phyloP scores from a whole-genome alignment of 2,113 vertebrate genomes.

The Gopherus evgoodei region DNA sequence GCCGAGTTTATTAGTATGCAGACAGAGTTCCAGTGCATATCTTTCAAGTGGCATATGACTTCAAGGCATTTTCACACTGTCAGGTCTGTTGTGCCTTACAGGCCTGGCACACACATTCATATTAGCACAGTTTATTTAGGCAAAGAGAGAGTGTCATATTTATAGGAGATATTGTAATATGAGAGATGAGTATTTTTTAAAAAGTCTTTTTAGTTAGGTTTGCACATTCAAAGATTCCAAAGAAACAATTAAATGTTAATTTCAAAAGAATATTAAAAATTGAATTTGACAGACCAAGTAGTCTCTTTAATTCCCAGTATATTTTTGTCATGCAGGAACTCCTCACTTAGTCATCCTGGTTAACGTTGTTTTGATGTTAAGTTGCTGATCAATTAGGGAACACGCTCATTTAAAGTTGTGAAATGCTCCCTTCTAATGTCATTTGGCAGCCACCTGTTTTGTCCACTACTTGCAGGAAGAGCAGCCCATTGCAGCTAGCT shows the following conservation, averaged over 20 bases:
- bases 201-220: neutral
- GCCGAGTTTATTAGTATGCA: conserved; percentile 46
- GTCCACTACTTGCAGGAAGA: too few relatives aligned
- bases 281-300: neutral
- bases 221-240: conserved; percentile 8
- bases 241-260: conserved; percentile 57
- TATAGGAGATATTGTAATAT: conserved; percentile 2
- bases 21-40: neutral
- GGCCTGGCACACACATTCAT: neutral
- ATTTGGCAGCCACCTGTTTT: too few relatives aligned
- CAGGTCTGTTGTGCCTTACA: conserved; percentile 2
- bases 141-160: neutral
- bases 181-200: conserved; percentile 54
- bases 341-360: too few relatives aligned
- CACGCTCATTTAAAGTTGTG: too few relatives aligned
- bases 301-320: neutral
- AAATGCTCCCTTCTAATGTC: too few relatives aligned
- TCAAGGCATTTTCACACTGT: conserved; percentile 14
- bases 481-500: too few relatives aligned
- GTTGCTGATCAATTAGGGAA: too few relatives aligned
- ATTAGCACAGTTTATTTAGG: conserved; percentile 38
- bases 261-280: conserved; percentile 48
- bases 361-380: too few relatives aligned
- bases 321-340: neutral
- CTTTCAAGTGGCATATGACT: conserved; percentile 21